A percentile compares a stretch with the other conserved stretches of the same genome.
These are phyloP conservation scores for Tragelaphus buxtoni DNA, from an alignment of 2,113 vertebrate genomes.

Conservation along the genomic window DNA sequence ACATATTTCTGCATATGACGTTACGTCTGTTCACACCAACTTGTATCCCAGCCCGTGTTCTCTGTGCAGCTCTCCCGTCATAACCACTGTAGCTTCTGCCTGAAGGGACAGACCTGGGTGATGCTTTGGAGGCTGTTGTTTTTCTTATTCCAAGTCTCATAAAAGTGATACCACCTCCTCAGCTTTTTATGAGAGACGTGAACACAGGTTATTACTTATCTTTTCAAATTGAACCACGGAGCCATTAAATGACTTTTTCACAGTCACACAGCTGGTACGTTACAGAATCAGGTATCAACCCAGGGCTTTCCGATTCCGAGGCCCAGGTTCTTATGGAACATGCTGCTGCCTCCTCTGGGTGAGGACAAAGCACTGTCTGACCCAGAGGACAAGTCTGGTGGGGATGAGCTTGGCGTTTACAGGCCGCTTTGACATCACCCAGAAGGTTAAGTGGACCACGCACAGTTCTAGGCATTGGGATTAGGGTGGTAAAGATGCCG, in stretches of 20 bases:
- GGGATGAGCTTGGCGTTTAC: not conserved
- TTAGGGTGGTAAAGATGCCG: rapidly evolving
- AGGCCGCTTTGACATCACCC: not conserved
- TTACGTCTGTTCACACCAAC: not conserved
- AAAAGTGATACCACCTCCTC: not conserved
- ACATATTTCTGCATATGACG: no score
- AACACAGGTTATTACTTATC: not conserved
- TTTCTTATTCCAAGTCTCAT: not conserved
- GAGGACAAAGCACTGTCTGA: rapidly evolving
- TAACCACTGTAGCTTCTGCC: not conserved
- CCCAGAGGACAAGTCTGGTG: not conserved
- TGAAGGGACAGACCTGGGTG: not conserved
- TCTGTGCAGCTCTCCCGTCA: rapidly evolving
- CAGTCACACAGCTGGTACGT: not conserved
- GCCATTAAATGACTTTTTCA: not conserved
- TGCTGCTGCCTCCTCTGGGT: not conserved
- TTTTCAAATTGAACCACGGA: not conserved
- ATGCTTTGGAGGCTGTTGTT: not conserved
- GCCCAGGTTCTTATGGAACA: rapidly evolving
- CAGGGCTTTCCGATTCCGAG: not conserved
- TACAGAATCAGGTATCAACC: not conserved
- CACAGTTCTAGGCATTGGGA: not conserved
- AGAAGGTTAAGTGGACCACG: not conserved
- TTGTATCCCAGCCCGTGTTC: no score
- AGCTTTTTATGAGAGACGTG: not conserved